A percentile compares a stretch with the other conserved stretches of the same genome.
phyloP scores from a whole-genome alignment of 2,888 invertebrate species.

The Hydropsyche betteni region DNA sequence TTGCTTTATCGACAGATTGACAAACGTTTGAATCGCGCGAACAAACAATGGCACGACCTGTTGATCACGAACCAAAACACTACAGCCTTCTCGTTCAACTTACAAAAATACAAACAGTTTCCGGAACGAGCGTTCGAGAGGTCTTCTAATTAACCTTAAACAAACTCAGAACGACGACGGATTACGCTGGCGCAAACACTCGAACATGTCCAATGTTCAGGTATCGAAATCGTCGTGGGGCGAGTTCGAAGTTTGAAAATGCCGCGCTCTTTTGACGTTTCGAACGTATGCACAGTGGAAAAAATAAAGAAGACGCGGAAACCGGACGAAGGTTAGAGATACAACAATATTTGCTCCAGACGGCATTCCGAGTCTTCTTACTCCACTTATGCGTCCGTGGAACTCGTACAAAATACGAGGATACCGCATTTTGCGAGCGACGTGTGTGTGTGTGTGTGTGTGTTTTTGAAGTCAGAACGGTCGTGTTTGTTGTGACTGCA shows the following conservation, averaged over 20 bases:
- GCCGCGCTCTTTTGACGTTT: no score
- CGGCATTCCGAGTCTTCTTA: not conserved
- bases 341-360: slow-evolving; percentile 24
- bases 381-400: slow-evolving; percentile 1
- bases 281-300: not conserved
- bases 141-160: slow-evolving; percentile 19
- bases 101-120: slow-evolving; percentile 23
- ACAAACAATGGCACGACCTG: slow-evolving; percentile 35
- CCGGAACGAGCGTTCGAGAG: not conserved
- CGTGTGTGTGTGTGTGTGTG: not conserved
- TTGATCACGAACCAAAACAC: slow-evolving; percentile 43
- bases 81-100: slow-evolving; percentile 28
- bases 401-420: slow-evolving; percentile 9
- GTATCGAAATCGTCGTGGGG: no score
- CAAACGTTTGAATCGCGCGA: slow-evolving; percentile 17
- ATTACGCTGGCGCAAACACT: no score
- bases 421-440: slow-evolving; percentile 16
- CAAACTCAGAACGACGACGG: not conserved
- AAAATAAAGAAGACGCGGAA: not conserved
- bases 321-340: slow-evolving; percentile 28
- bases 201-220: no score
- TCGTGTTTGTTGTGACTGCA: slow-evolving; percentile 39
- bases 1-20: slow-evolving; percentile 28
- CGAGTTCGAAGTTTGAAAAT: no score
- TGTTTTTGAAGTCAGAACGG: slow-evolving; percentile 28